Evolutionary conservation across 1,140 invertebrate species (phyloP).

Genomic region (Holcopasites calliopsidis): DNA sequence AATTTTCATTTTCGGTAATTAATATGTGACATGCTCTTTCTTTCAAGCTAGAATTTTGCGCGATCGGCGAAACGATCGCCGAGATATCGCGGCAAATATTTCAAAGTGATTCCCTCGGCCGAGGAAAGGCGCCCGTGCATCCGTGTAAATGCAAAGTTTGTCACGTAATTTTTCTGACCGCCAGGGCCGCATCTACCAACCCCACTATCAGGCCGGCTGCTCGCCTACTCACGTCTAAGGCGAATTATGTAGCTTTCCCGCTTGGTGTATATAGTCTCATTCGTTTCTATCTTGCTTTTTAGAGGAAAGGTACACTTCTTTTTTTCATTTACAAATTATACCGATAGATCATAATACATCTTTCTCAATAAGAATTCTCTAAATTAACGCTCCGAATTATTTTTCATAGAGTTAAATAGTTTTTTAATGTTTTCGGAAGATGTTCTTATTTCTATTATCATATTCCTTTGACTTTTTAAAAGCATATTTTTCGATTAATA

Average conservation of each 20-base stretch:
- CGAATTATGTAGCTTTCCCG: conserved; percentile 47
- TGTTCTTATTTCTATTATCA: not conserved
- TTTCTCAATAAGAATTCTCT: not conserved
- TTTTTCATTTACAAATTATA: conserved; percentile 22
- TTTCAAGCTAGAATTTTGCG: conserved; percentile 42
- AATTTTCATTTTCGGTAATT: conserved; percentile 60
- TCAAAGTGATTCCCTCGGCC: conserved; percentile 45
- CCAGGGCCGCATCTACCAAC: conserved; percentile 69
- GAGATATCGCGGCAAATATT: conserved; percentile 70
- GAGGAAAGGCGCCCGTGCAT: conserved; percentile 61
- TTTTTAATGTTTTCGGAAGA: conserved; percentile 7
- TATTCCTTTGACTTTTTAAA: not conserved
- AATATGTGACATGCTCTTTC: conserved; percentile 32
- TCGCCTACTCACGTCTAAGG: conserved; percentile 33
- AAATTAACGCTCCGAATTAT: not conserved
- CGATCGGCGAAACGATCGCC: conserved; percentile 11
- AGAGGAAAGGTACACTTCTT: conserved; percentile 49
- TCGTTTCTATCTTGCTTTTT: conserved; percentile 41
- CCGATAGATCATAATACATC: not conserved
- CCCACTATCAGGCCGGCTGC: conserved; percentile 44
- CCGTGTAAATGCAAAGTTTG: conserved; percentile 74
- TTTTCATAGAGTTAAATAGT: not conserved
- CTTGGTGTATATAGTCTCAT: conserved; percentile 31
- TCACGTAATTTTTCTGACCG: conserved; percentile 76
- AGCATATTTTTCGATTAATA: not conserved